Evolutionary conservation across 2,797 vertebrate species (phyloP), one percentile per base, ranked within the genome.

Genomic region (Parambassis ranga): DNA sequence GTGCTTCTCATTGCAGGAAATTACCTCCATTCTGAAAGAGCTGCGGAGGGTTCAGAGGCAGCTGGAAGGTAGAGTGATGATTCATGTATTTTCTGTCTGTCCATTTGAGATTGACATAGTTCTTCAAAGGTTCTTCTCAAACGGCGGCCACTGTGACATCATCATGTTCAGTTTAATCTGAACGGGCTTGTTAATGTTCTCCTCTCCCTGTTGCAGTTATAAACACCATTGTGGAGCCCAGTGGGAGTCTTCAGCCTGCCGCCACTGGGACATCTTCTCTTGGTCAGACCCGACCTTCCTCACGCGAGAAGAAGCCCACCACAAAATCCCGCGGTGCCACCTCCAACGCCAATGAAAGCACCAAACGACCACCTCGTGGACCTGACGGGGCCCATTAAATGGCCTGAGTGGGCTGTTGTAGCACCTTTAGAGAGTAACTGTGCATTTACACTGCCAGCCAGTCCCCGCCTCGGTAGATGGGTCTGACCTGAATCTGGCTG

Each of bases 31-130:
- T 55, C 77, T 99, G 78, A 95, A 96, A 52, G 97, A 98, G 73
- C 91, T 99, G 48, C 88, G 95, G 27, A 89, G 96, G 39, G 96
- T 98, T 49, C 96, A 98, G 85, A 93, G 94, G 85, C 97, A 98
- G 78, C 93, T 99, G 15, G 95, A 98, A 93, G 97, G 97, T 98
- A n/a, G n/a, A n/a, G n/a, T n/a, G n/a, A n/a, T n/a, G n/a, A n/a
- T n/a, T n/a, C n/a, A n/a, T n/a, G n/a, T n/a, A n/a, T n/a, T n/a
- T n/a, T n/a, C n/a, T n/a, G n/a, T n/a, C n/a, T n/a, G n/a, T n/a
- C n/a, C n/a, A n/a, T n/a, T n/a, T n/a, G n/a, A n/a, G n/a, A n/a
- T n/a, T n/a, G n/a, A n/a, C n/a, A n/a, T n/a, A n/a, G n/a, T n/a
- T n/a, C n/a, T n/a, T n/a, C n/a, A n/a, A n/a, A n/a, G n/a, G n/a